Percentiles rank a stretch among this genome's conserved stretches.
phyloP scores from a whole-genome alignment of 2,797 vertebrate genomes.

The Columba guinea region DNA sequence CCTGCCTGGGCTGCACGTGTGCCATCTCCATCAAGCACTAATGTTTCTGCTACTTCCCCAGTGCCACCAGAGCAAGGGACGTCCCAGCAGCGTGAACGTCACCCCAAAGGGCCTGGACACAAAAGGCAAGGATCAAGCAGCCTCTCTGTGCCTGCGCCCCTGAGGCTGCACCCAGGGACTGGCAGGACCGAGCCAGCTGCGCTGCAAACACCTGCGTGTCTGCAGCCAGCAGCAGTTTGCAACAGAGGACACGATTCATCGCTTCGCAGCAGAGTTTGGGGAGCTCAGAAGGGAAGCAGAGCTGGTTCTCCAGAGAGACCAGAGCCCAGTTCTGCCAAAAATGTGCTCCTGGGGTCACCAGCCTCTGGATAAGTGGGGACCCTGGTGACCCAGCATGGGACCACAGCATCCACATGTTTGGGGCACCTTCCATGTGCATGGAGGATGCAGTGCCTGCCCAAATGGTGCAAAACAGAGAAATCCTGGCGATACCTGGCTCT shows the following conservation, averaged over 20 bases:
- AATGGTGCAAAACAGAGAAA: neutral
- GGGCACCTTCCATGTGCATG: fast-evolving
- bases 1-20: fast-evolving
- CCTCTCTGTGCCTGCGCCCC: neutral
- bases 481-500: neutral
- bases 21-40: neutral
- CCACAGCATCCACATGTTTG: neutral
- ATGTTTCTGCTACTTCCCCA: neutral
- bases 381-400: neutral
- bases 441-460: fast-evolving
- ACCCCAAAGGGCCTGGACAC: neutral
- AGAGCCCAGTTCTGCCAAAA: neutral
- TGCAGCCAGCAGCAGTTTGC: neutral
- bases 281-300: neutral
- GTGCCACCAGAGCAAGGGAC: neutral
- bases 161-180: fast-evolving
- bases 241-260: neutral
- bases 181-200: neutral
- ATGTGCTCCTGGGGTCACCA: neutral
- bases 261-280: neutral
- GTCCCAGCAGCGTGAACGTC: neutral
- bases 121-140: neutral
- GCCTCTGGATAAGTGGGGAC: neutral
- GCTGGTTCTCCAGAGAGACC: neutral
- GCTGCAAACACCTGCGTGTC: neutral